Base-by-base conservation (phyloP, 2,888 invertebrate species). In the Tortricodes alternella region DNA sequence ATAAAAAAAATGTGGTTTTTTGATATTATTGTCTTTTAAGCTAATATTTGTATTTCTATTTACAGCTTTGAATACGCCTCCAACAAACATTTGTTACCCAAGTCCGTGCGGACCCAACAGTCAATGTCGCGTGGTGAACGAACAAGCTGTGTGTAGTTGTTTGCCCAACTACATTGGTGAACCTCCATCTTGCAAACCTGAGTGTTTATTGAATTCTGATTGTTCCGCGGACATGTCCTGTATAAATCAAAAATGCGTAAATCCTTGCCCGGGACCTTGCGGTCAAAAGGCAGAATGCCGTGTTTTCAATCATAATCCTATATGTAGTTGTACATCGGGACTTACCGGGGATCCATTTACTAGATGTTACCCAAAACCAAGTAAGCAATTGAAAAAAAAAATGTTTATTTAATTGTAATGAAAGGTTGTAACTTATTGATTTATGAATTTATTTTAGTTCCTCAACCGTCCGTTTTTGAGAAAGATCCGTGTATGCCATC, bases 191-290 rank as follows among this genome's bases (percentile, higher is more conserved):
- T 95, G 95, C 73, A 91, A 92, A 71, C 93, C 94, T 21, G 94
- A 94, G 82, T 94, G 94, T 76, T 83, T 92, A n/a, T 83, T 93
- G 19, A 94, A 92, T 68, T 92, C 94, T 7, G 94, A 94, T 68
- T 94, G 95, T 76, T 72, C 91, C 6, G 83, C 88, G 41, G 89
- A 92, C 55, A 92, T 91, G 73, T 93, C 94, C 13, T 95, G 95
- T 73, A 77, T 94, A 38, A 93, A 94, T 71, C 93, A 93, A 69
- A 94, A 94, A 81, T 95, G 95, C 77, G 75, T 90, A 2, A 93
- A 95, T 74, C 95, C 95, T 48, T 96, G 95, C 65, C 92, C 93
- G 18, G 94, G 94, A 24, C 92, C 93, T 15, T 96, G 95, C 74
- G 95, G 95, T 9, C 86, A 93, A 62, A 93, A 93, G 70, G 91